Base-by-base conservation (phyloP, 2,888 invertebrate genomes). In the Creontiades dilutus region DNA sequence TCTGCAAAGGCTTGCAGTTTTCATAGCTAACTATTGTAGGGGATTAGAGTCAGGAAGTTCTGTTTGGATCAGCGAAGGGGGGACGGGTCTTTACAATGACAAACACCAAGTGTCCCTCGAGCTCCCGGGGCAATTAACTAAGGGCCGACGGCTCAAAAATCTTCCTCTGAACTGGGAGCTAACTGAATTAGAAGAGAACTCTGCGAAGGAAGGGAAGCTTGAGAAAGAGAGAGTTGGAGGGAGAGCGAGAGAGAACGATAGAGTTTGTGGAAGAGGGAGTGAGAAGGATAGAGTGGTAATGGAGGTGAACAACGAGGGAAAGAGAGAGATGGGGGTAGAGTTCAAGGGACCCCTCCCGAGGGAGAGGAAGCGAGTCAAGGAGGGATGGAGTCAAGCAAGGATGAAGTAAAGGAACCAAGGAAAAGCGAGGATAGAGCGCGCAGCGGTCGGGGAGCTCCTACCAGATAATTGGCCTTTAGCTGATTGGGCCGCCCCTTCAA, bases 391-490 rank as follows among this genome's bases (percentile, higher is more conserved):
- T 76, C 46, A 28, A 76, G 37, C 9, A 81, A 81, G 81, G 81
- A 47, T 23, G 81, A 23, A 46, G 81, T 46, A 48, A n/a, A 47
- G 81, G 48, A 78, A 78, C 16, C n/a, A n/a, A 47, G 81, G 48
- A 78, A 78, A 78, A 14, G 78, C 23, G 75, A 28, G 23, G 75
- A 28, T 75, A 78, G 28, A 78, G 46, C 28, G 27, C 78, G 78
- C 46, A 78, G 78, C 78, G 47, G 81, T 76, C 37, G 81, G 46
- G 81, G 48, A 81, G 81, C 37, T 47, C 13, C 37, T 46, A 61
- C 68, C 68, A 68, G 61, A 86, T 86, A 86, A 86, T 86, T 86
- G 86, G 68, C 86, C 86, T 86, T 86, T 86, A 86, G 86, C 86
- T 86, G 86, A 86, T 86, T 86, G 86, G 86, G 61, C 86, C 68